These are phyloP conservation scores for Pilophorus perplexus DNA, from an alignment of 2,888 invertebrate species.

Conservation along the genomic window DNA sequence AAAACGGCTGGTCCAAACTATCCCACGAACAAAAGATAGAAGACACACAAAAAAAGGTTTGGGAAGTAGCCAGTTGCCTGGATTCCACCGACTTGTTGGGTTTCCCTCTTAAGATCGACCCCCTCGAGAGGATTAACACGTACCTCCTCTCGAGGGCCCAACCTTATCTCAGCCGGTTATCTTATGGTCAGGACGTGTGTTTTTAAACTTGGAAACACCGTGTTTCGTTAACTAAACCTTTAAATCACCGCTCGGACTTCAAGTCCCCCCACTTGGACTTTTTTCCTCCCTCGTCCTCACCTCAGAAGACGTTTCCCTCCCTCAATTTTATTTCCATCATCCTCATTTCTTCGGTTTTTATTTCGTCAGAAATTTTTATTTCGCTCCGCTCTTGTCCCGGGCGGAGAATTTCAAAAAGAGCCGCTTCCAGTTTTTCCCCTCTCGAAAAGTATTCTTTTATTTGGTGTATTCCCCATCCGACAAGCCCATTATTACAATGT, in stretches of 20 bases:
- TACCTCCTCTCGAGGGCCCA: neutral
- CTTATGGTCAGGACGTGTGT: slow-evolving; percentile 26
- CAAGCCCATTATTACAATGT: no score
- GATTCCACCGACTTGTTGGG: slow-evolving; percentile 3
- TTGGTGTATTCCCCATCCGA: no score
- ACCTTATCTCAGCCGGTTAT: slow-evolving; percentile 16
- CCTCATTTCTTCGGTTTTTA: neutral
- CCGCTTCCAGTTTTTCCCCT: neutral
- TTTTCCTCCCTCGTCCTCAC: neutral
- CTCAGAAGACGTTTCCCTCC: neutral
- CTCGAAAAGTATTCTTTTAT: no score
- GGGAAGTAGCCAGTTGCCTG: neutral
- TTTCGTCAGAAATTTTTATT: slow-evolving; percentile 3
- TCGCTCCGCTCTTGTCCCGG: neutral
- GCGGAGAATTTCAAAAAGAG: neutral
- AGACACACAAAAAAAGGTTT: no score
- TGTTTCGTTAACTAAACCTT: slow-evolving; percentile 29
- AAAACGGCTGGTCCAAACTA: no score
- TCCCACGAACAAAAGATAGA: no score
- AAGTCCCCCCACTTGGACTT: no score
- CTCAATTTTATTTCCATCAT: neutral
- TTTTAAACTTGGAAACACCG: slow-evolving; percentile 33
- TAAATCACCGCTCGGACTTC: slow-evolving; percentile 7
- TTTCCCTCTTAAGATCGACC: neutral
- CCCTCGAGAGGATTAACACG: slow-evolving; percentile 11